A percentile compares a stretch with the other conserved stretches of the same genome.
Evolutionary conservation across 2,113 vertebrate species (phyloP).

Genomic region (Mionectes macconnelli): DNA sequence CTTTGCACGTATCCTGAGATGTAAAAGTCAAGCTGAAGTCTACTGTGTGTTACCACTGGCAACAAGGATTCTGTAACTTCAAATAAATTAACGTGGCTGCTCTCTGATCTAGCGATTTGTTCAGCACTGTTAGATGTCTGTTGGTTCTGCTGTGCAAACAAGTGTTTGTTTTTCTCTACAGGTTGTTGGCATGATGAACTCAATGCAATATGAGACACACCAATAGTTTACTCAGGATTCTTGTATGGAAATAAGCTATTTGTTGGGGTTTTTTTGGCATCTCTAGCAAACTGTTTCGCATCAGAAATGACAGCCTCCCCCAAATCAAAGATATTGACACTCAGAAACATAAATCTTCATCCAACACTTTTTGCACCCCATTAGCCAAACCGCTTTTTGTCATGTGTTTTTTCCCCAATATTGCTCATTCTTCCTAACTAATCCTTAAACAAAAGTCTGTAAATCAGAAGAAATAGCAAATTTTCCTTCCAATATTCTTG

Average conservation of each 20-base stretch:
- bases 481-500: background rate
- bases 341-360: background rate
- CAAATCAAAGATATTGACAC: background rate
- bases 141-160: background rate
- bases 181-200: background rate
- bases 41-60: background rate
- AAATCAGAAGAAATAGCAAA: background rate
- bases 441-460: background rate
- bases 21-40: background rate
- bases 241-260: background rate
- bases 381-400: background rate
- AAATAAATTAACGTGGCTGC: background rate
- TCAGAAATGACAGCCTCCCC: background rate
- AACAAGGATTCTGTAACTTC: background rate
- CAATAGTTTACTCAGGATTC: background rate
- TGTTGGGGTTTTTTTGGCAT: background rate
- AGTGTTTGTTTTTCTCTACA: background rate
- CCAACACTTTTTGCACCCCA: background rate
- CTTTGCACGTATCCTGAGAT: background rate
- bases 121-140: background rate
- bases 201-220: background rate
- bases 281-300: fast-evolving
- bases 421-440: background rate
- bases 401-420: fast-evolving
- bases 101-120: background rate